phyloP scores from a whole-genome alignment of 2,797 vertebrate species.

The Eulemur rubriventer region DNA sequence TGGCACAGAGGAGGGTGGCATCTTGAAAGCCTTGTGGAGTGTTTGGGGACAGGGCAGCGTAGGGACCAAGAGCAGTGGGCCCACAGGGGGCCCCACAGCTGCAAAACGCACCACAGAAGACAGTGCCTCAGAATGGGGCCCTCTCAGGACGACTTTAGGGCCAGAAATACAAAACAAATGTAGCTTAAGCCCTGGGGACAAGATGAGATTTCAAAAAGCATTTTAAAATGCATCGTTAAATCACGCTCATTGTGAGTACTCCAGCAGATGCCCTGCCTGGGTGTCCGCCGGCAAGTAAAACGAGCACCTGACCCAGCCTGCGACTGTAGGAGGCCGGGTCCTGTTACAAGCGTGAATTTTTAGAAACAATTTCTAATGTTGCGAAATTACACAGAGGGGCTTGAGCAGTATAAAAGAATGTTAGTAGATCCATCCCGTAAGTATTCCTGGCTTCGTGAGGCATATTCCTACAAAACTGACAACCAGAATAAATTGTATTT shows the following conservation, averaged over 20 bases:
- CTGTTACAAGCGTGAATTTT: neutral
- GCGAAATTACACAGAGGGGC: too few relatives aligned
- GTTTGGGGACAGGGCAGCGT: too few relatives aligned
- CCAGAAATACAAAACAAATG: neutral
- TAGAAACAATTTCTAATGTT: neutral
- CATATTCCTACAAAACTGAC: neutral
- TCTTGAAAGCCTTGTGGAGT: neutral
- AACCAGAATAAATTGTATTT: neutral
- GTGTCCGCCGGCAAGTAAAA: neutral
- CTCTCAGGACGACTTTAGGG: too few relatives aligned
- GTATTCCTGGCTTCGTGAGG: neutral
- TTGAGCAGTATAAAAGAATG: neutral
- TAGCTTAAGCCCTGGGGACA: neutral
- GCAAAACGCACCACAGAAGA: neutral
- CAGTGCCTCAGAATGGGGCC: too few relatives aligned
- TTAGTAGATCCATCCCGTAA: neutral
- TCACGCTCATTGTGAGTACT: too few relatives aligned
- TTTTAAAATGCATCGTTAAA: neutral
- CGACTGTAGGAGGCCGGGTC: too few relatives aligned
- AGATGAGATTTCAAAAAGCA: neutral
- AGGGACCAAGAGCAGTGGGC: neutral
- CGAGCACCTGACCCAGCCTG: too few relatives aligned
- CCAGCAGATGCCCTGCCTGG: neutral
- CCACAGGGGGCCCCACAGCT: neutral
- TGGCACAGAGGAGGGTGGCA: neutral